Evolutionary conservation across 2,888 invertebrate genomes (phyloP).

Genomic region (Rhimphoctona megacephalus): DNA sequence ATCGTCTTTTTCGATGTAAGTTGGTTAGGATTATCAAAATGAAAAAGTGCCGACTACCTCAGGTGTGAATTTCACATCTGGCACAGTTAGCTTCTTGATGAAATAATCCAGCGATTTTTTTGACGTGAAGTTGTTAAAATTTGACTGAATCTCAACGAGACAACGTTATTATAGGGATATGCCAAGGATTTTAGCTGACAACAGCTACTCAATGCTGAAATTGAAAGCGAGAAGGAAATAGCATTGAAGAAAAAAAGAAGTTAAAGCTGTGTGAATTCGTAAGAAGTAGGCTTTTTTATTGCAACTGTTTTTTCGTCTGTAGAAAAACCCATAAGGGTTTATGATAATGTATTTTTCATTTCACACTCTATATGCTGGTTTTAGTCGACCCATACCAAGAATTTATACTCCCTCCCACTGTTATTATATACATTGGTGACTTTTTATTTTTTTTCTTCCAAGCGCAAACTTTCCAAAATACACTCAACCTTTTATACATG

Average conservation of each 20-base stretch:
- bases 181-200: background rate
- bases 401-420: slow-evolving; percentile 2
- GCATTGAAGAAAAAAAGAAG: background rate
- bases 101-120: slow-evolving; percentile 5
- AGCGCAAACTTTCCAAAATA: slow-evolving; percentile 12
- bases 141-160: background rate
- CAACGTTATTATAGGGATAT: background rate
- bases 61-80: background rate
- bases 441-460: slow-evolving; percentile 19
- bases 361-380: slow-evolving; percentile 1
- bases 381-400: slow-evolving; percentile 12
- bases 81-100: background rate
- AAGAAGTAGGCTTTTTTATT: background rate
- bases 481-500: slow-evolving; percentile 29
- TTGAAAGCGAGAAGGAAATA: slow-evolving; percentile 2
- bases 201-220: background rate
- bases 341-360: slow-evolving; percentile 45
- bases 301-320: background rate
- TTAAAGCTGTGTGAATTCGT: background rate
- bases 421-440: background rate
- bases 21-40: background rate
- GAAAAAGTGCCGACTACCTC: background rate
- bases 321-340: slow-evolving; percentile 14
- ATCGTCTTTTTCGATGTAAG: background rate
- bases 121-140: background rate